Evolutionary conservation across 37 sponge, comb jelly and placozoan genomes (phyloP).

Genomic region (Haliclona indistincta): DNA sequence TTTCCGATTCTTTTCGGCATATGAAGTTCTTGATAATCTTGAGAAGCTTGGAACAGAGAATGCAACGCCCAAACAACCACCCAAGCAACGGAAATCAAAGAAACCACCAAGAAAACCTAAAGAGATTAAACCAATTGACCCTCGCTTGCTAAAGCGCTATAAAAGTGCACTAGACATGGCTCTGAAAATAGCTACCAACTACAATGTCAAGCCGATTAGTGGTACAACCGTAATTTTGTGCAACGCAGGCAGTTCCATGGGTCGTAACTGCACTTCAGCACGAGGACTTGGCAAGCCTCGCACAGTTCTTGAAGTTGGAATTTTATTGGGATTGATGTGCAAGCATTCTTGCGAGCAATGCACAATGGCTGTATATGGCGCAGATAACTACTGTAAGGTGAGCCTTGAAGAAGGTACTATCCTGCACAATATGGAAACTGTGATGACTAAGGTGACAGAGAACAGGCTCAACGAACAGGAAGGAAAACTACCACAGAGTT

Average conservation of each 20-base stretch:
- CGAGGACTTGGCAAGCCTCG: slow-evolving; percentile 90
- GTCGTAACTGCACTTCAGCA: slow-evolving; percentile 87
- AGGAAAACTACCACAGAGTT: slow-evolving; percentile 36
- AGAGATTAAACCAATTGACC: slow-evolving; percentile 34
- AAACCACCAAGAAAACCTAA: slow-evolving; percentile 30
- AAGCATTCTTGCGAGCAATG: slow-evolving; percentile 95
- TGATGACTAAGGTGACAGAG: slow-evolving; percentile 14
- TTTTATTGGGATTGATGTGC: slow-evolving; percentile 95
- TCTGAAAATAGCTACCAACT: slow-evolving; percentile 89
- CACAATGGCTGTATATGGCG: slow-evolving; percentile 70
- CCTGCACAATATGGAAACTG: slow-evolving; percentile 71
- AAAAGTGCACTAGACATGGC: slow-evolving; percentile 87
- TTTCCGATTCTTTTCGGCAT: slow-evolving; percentile 98
- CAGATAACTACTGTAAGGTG: slow-evolving; percentile 41
- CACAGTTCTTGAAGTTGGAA: slow-evolving; percentile 79
- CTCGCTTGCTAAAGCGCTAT: slow-evolving; percentile 61
- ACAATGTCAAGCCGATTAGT: slow-evolving; percentile 95
- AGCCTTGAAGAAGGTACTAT: slow-evolving; percentile 79
- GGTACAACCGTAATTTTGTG: slow-evolving; percentile 92
- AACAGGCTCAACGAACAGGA: slow-evolving; percentile 14
- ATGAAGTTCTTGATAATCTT: slow-evolving; percentile 80
- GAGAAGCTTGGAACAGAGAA: slow-evolving; percentile 62
- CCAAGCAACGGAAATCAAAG: neutral
- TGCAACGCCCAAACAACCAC: neutral
- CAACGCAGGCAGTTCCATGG: slow-evolving; percentile 72